phyloP scores from a whole-genome alignment of 1,140 invertebrate genomes.

The Drosophila athabasca region DNA sequence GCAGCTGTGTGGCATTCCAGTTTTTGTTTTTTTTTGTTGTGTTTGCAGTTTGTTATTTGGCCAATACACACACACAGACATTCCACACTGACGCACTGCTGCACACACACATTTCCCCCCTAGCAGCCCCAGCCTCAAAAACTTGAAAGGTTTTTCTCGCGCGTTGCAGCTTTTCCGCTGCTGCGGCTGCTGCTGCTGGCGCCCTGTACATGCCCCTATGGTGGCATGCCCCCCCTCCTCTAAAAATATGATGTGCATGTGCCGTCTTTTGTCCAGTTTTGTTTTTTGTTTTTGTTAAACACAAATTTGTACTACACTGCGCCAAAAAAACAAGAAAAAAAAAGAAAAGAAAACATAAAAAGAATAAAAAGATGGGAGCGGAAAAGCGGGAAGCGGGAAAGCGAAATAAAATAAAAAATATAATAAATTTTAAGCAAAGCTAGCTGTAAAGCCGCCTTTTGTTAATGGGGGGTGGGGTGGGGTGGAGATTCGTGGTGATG shows the following conservation, averaged over 20 bases:
- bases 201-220: too few species aligned
- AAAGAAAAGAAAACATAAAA: too few species aligned
- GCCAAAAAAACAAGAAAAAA: constrained; percentile 8
- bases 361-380: too few species aligned
- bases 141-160: constrained; percentile 38
- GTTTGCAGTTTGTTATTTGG: constrained; percentile 40
- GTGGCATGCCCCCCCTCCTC: background rate
- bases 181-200: constrained; percentile 2
- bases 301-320: constrained; percentile 26
- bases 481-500: constrained; percentile 35
- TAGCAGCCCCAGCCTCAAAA: background rate
- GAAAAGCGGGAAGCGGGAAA: constrained; percentile 8
- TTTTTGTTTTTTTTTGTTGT: constrained; percentile 26
- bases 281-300: constrained; percentile 34
- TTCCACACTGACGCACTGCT: constrained; percentile 15
- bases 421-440: constrained; percentile 40
- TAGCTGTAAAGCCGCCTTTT: constrained; percentile 41
- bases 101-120: constrained; percentile 35
- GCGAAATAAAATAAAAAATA: constrained; percentile 25
- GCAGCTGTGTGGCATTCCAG: constrained; percentile 23
- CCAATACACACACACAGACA: constrained; percentile 30
- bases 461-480: constrained; percentile 22
- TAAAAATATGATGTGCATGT: constrained; percentile 26
- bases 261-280: constrained; percentile 20
- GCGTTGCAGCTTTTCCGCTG: constrained; percentile 21